phyloP scores from a whole-genome alignment of 1,140 invertebrate species.

The Lithobius niger region DNA sequence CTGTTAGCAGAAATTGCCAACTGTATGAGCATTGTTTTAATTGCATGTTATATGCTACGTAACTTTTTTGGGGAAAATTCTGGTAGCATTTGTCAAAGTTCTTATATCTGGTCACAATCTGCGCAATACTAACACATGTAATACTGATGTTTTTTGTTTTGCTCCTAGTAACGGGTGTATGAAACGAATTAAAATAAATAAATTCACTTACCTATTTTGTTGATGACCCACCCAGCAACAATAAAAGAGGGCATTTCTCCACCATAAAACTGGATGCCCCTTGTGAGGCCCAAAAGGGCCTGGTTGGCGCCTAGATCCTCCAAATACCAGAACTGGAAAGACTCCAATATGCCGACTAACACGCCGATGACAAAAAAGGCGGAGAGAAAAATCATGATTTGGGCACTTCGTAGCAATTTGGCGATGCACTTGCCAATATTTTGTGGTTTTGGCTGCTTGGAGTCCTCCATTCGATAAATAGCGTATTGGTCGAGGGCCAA shows the following conservation, averaged over 20 bases:
- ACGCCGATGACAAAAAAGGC: conserved; percentile 71
- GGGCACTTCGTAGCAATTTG: conserved; percentile 43
- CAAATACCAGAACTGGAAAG: conserved; percentile 49
- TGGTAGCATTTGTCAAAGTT: too few relatives aligned
- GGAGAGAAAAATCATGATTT: conserved; percentile 50
- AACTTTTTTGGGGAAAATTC: too few relatives aligned
- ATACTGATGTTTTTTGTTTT: too few relatives aligned
- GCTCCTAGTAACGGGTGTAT: too few relatives aligned
- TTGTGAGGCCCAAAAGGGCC: conserved; percentile 62
- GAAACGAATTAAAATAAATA: too few relatives aligned
- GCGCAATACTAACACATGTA: too few relatives aligned
- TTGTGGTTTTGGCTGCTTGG: neutral
- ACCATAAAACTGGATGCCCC: conserved; percentile 62
- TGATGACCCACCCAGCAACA: conserved; percentile 43
- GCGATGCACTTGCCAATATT: conserved; percentile 35
- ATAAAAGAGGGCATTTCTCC: conserved; percentile 84
- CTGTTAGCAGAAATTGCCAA: too few relatives aligned
- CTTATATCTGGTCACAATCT: too few relatives aligned
- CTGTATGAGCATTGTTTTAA: too few relatives aligned
- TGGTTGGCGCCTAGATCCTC: conserved; percentile 27
- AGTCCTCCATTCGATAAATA: neutral
- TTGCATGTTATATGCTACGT: too few relatives aligned
- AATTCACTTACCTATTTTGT: conserved; percentile 49
- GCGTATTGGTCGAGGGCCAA: neutral
- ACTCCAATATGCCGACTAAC: conserved; percentile 74